Percentiles rank a stretch among this genome's conserved stretches.
Evolutionary conservation across 2,113 vertebrate genomes (phyloP).

Genomic region (Equus quagga): DNA sequence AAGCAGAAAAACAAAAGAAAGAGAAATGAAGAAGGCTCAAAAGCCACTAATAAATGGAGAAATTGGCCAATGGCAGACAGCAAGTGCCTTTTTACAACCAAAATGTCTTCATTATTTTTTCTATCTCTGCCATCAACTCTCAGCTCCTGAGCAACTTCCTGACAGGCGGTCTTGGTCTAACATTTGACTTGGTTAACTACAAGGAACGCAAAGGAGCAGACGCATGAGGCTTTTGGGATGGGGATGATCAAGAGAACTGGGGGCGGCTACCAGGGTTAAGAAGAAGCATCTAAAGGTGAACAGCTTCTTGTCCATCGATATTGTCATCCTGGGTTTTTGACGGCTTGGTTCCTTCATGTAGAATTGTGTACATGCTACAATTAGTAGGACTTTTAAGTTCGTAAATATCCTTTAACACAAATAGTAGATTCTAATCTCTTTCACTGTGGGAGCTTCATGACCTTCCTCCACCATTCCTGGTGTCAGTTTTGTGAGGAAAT

Average conservation of each 20-base stretch:
- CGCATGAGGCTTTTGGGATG: neutral
- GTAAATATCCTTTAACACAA: neutral
- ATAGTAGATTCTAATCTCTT: neutral
- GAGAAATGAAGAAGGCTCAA: neutral
- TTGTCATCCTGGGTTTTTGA: neutral
- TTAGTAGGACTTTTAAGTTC: neutral
- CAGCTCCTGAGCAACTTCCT: constrained; percentile 37
- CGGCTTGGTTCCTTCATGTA: neutral
- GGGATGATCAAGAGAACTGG: neutral
- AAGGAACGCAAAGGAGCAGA: neutral
- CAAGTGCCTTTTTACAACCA: constrained; percentile 9
- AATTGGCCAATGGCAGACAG: constrained; percentile 30
- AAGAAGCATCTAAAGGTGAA: neutral
- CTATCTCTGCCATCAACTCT: neutral
- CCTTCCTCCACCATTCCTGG: neutral
- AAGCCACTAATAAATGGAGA: neutral
- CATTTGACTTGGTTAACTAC: neutral
- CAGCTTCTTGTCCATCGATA: neutral
- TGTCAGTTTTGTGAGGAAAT: neutral
- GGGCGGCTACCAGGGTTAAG: neutral
- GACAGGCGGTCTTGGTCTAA: neutral
- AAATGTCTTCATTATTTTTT: constrained; percentile 32
- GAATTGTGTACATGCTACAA: neutral
- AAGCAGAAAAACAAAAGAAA: constrained; percentile 57
- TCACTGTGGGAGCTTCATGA: neutral